Percentiles rank a stretch among this genome's conserved stretches.
phyloP scores from a whole-genome alignment of 2,888 invertebrate species.

The Syrista parreyssii region DNA sequence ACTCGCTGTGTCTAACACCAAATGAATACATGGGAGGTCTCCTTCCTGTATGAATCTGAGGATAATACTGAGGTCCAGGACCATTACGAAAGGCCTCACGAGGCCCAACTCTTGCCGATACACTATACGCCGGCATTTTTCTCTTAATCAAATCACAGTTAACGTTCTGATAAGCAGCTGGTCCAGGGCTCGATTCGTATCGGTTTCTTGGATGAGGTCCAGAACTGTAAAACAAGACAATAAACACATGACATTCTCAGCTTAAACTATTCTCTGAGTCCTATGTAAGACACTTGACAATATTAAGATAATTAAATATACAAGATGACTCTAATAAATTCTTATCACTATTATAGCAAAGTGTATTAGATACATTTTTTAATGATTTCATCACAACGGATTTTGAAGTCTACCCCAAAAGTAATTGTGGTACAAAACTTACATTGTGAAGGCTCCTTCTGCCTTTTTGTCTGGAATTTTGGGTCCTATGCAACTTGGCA shows the following conservation, averaged over 20 bases:
- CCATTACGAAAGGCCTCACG: conserved; percentile 21
- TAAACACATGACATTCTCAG: no score
- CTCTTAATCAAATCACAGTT: conserved; percentile 45
- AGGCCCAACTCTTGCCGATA: conserved; percentile 37
- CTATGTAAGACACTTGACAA: no score
- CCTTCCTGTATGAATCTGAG: conserved; percentile 35
- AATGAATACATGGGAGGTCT: conserved; percentile 68
- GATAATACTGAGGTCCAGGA: conserved; percentile 55
- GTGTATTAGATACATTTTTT: no score
- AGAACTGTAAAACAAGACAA: no score
- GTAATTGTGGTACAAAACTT: conserved; percentile 29
- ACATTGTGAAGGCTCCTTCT: conserved; percentile 69
- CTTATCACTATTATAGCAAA: no score
- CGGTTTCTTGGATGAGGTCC: no score
- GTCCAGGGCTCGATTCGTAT: conserved; percentile 47
- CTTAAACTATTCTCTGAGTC: no score
- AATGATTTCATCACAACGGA: no score
- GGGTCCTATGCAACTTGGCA: conserved; percentile 69
- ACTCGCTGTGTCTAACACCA: conserved; percentile 71
- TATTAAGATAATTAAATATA: no score
- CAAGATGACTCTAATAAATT: no score
- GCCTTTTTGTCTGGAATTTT: conserved; percentile 68
- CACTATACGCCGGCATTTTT: conserved; percentile 49
- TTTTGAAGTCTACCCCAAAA: no score
- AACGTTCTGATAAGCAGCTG: conserved; percentile 49